Evolutionary conservation across 2,888 invertebrate species (phyloP).

Genomic region (Hyppa rectilinea): DNA sequence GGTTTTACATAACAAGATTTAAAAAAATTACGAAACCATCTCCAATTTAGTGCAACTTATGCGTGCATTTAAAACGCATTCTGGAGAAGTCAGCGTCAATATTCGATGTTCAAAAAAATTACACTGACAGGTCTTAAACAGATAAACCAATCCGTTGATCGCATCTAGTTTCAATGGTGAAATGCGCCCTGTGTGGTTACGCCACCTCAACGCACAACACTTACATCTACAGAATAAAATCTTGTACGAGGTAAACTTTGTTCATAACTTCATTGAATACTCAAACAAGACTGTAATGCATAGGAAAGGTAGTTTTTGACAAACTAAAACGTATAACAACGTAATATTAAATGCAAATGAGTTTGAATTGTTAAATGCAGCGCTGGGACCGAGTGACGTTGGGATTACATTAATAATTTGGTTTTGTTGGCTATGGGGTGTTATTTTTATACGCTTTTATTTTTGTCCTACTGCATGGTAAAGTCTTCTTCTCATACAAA

Average conservation of each 20-base stretch:
- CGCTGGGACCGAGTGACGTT: neutral
- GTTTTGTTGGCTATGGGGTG: neutral
- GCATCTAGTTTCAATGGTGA: no score
- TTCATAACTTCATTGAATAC: slow-evolving; percentile 37
- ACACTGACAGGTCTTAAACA: no score
- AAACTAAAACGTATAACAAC: slow-evolving; percentile 15
- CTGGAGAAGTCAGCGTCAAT: no score
- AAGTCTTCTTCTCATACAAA: neutral
- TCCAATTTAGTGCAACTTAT: no score
- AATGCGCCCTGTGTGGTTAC: no score
- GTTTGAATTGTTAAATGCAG: slow-evolving; percentile 24
- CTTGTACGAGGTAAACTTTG: slow-evolving; percentile 12
- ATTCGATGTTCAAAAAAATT: no score
- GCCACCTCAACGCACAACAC: neutral
- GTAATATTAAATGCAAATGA: slow-evolving; percentile 40
- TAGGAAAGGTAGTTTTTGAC: slow-evolving; percentile 37
- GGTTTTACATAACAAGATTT: no score
- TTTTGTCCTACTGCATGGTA: neutral
- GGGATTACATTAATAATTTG: slow-evolving; percentile 18
- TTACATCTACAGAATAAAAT: slow-evolving; percentile 16
- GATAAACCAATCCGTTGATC: no score
- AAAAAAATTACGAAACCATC: no score
- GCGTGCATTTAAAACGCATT: no score
- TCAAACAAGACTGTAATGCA: slow-evolving; percentile 41
- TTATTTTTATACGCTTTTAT: neutral